Evolutionary conservation across 2,888 invertebrate species (phyloP).

Genomic region (Hymenopus coronatus): DNA sequence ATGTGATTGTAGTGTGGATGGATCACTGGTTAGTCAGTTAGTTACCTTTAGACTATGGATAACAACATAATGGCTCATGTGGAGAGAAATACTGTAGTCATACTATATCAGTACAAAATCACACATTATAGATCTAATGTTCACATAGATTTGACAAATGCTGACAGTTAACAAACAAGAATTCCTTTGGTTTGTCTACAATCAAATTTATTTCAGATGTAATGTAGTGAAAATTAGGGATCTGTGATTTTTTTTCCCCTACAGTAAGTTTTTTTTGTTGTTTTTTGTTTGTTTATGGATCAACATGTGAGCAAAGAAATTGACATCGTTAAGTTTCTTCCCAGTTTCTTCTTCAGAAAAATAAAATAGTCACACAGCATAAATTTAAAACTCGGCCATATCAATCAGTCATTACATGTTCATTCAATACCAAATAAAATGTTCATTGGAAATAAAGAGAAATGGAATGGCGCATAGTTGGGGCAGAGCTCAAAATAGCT

Average conservation of each 20-base stretch:
- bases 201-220: background rate
- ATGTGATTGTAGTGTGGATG: background rate
- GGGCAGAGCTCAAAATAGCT: background rate
- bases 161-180: background rate
- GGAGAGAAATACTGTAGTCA: constrained; percentile 4
- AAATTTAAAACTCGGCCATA: background rate
- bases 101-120: background rate
- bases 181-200: background rate
- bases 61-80: constrained; percentile 7
- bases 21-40: background rate
- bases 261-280: constrained; percentile 4
- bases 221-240: constrained; percentile 7
- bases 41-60: constrained; percentile 14
- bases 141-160: constrained; percentile 18
- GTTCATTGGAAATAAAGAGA: background rate
- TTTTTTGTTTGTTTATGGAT: background rate
- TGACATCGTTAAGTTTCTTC: constrained; percentile 27
- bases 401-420: background rate
- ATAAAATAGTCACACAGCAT: background rate
- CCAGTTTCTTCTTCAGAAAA: background rate
- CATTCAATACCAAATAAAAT: background rate
- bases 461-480: background rate
- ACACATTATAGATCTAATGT: constrained; percentile 11
- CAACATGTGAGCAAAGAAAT: constrained; percentile 31
- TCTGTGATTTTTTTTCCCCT: background rate